Base-by-base conservation (phyloP, 2,113 vertebrate species). In the Daboia siamensis region DNA sequence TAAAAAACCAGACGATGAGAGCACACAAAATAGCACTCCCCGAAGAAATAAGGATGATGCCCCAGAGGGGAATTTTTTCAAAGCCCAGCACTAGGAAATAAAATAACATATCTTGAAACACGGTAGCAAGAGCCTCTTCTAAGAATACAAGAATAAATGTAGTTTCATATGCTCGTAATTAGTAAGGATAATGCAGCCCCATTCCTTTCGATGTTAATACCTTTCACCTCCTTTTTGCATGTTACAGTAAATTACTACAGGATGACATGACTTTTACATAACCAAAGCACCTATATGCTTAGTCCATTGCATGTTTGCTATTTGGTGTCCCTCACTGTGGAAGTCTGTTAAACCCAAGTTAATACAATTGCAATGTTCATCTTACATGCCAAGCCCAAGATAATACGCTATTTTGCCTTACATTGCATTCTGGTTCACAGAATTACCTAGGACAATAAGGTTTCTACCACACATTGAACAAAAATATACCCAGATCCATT, bases 51-150 rank as follows among this genome's bases (percentile, higher is more conserved):
- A 98, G 97, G 94, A 99, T 95, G 85, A 98, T 99, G 69, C 98
- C 98, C 99, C 99, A 99, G 97, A 98, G 98, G 85, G 98, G 99
- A 96, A 99, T 93, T 96, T 96, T 98, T 98, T 99, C 98, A 95
- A 99, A 99, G 96, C 98, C 98, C 97, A 99, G 97, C 98, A 99
- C 99, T 99, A 97, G 94, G 97, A 96, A 97, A 97, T 97, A 98
- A 98, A 97, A 96, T 86, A 96, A 97, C 5, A 96, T 93, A 97
- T 95, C 96, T 98, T 98, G 97, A 98, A 98, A 95, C 95, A 95
- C 95, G 93, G 4, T 91, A 96, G 95, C 93, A 90, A 95, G 85
- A 93, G 92, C 90, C 94, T 96, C 94, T 92, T 93, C 1, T 0
- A 91, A 56, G 0, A 0, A 59, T 0, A 92, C 85, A 46, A 4